Base-by-base conservation (phyloP, 2,888 invertebrate genomes). In the Tetramorium bicarinatum region DNA sequence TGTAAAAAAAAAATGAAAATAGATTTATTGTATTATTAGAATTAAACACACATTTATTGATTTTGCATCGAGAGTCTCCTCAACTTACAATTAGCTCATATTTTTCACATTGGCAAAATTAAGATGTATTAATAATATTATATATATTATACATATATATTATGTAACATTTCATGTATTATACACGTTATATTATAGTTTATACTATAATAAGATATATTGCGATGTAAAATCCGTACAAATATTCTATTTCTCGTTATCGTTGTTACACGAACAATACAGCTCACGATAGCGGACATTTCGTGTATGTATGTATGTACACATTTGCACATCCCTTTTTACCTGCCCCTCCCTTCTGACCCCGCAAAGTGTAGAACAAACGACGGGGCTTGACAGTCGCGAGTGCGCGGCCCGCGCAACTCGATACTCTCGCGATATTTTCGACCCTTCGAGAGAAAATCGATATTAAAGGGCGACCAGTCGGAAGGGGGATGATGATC, bases 391-490 rank as follows among this genome's bases (percentile, higher is more conserved):
- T 79, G 79, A 79, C 72, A 79, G 56, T 79, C 59, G 71, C 47
- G 71, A 79, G 47, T 71, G 79, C 71, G 47, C 71, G 47, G 21
- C 38, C 21, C 38, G 47, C 72, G 38, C 71, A 79, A 79, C 69
- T 79, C 79, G 71, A 79, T 79, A 72, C 72, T 71, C 79, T 61
- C 34, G 34, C 72, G 59, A 79, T 79, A 79, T 47, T 71, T 79
- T 79, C 79, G 71, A 72, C 59, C 72, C 38, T 72, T 79, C 25
- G 79, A 79, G 59, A 79, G 79, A 8, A 72, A 79, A 79, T 79
- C 79, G 59, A 79, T 79, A 61, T 79, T 71, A 79, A 79, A 79
- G 79, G 71, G 79, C 47, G 79, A 59, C 44, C 56, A 25, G 18
- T 25, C 72, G 21, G 34, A 47, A 56, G 34, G 11, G n/a, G 34